Conservation (phyloP, 1,140 invertebrate species). For the Drosophila guanche region DNA sequence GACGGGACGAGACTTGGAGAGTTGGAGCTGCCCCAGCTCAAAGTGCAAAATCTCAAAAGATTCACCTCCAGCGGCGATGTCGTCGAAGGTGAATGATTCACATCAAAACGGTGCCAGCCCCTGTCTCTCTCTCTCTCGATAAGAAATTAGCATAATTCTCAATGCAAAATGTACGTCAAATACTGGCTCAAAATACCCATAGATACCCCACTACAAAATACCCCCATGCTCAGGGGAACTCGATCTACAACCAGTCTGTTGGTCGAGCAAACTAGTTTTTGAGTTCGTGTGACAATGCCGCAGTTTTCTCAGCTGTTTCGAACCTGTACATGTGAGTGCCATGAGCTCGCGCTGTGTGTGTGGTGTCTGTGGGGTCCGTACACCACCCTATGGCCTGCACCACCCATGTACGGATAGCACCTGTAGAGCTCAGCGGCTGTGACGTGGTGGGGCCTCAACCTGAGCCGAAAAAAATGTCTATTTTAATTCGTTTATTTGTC, state of each 20-base stretch:
- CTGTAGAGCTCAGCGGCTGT: background rate
- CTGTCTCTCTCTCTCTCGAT: slow-evolving; percentile 17
- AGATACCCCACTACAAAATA: slow-evolving; percentile 3
- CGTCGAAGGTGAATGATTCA: slow-evolving; percentile 78
- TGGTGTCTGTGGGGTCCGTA: no score
- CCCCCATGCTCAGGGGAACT: background rate
- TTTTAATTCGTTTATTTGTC: slow-evolving; percentile 3
- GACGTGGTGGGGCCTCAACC: background rate
- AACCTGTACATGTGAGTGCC: slow-evolving; percentile 57
- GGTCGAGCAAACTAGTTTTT: slow-evolving; percentile 56
- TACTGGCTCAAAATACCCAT: slow-evolving; percentile 39
- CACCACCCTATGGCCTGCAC: no score
- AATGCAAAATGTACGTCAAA: slow-evolving; percentile 43
- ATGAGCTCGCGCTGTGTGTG: slow-evolving; percentile 53
- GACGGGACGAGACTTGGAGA: background rate
- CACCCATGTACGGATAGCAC: background rate
- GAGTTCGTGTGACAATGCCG: slow-evolving; percentile 29
- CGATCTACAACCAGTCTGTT: slow-evolving; percentile 27
- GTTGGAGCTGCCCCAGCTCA: slow-evolving; percentile 22
- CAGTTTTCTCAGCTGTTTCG: slow-evolving; percentile 15
- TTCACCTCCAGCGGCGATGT: slow-evolving; percentile 60
- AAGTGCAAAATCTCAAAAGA: slow-evolving; percentile 54
- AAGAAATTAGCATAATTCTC: slow-evolving; percentile 75
- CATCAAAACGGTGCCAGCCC: slow-evolving; percentile 50
- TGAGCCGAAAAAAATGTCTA: background rate